These are phyloP conservation scores for Dasysyrphus tricinctus DNA, from an alignment of 2,888 invertebrate species.

Conservation along the genomic window DNA sequence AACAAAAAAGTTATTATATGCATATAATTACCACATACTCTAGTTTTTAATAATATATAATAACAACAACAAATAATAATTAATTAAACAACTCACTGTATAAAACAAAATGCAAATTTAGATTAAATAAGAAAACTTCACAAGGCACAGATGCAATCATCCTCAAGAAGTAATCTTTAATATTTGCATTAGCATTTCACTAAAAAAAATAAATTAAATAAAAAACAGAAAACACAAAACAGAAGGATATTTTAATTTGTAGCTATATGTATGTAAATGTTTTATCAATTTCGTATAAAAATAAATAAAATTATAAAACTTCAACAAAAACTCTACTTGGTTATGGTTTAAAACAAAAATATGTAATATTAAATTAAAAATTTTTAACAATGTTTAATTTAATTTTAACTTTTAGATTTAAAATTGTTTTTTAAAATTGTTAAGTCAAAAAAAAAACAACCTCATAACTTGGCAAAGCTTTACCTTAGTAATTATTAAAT, in stretches of 20 bases:
- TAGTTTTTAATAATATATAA: conserved; percentile 56
- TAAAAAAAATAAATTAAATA: background rate
- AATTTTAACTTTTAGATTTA: conserved; percentile 62
- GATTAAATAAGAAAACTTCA: conserved; percentile 38
- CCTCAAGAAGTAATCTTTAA: conserved; percentile 43
- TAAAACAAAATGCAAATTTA: conserved; percentile 62
- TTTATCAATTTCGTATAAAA: conserved; percentile 35
- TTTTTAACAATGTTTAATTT: conserved; percentile 72
- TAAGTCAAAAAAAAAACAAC: conserved; percentile 62
- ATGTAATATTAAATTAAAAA: conserved; percentile 62
- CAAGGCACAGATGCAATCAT: conserved; percentile 72
- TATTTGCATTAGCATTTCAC: conserved; percentile 63
- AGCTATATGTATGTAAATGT: conserved; percentile 15
- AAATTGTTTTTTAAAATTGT: conserved; percentile 42
- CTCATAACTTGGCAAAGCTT: conserved; percentile 81
- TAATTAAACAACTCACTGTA: conserved; percentile 45
- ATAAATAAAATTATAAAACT: conserved; percentile 12
- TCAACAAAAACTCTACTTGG: conserved; percentile 59
- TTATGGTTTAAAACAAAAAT: conserved; percentile 66
- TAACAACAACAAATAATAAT: background rate
- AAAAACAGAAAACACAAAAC: conserved; percentile 3
- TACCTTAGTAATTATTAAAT: conserved; percentile 76
- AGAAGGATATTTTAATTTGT: conserved; percentile 42
- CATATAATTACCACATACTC: conserved; percentile 46
- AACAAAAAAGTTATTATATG: conserved; percentile 16